Base-by-base conservation (phyloP, 2,888 invertebrate genomes). In the Mythimna impura region DNA sequence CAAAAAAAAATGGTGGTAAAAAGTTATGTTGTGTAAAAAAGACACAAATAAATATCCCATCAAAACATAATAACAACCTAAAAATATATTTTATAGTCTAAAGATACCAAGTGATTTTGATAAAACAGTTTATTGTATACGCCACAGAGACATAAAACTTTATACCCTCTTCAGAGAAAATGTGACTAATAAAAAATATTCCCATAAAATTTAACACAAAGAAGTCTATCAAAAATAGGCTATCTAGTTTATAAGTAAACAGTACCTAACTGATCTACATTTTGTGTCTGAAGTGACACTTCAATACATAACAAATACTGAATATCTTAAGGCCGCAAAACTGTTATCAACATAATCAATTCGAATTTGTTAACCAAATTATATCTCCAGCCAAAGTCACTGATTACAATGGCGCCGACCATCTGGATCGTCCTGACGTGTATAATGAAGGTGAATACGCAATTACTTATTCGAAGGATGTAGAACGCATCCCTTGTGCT, bases 131-230 rank as follows among this genome's bases (percentile, higher is more conserved):
- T 80, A 83, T 69, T 55, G 36, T 50, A 50, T 64, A 75, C 40
- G 14, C 57, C 72, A 78, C 75, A 71, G 52, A 66, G 10, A 55
- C 71, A 70, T 85, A 74, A 85, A 78, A 76, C 12, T 73, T 78
- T 71, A 80, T 57, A 62, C 9, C 52, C 54, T 71, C 50, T 82
- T 64, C 65, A 47, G 55, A 76, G 55, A 75, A 76, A 77, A 79
- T 71, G 65, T 60, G 70, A 55, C 43, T 78, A 74, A 78, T 82
- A 84, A 80, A 84, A 83, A 73, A 71, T 65, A 73, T 36, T 43
- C 50, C 20, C 17, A 76, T 80, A 69, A 76, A 82, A 74, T 47
- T 47, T 52, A 62, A 50, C 25, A 72, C 75, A 73, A 68, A 77
- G 65, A 47, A 58, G 47, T 47, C 30, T 40, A 58, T 75, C 40